Conservation (phyloP, 1,140 invertebrate genomes). For the Coelopa frigida region DNA sequence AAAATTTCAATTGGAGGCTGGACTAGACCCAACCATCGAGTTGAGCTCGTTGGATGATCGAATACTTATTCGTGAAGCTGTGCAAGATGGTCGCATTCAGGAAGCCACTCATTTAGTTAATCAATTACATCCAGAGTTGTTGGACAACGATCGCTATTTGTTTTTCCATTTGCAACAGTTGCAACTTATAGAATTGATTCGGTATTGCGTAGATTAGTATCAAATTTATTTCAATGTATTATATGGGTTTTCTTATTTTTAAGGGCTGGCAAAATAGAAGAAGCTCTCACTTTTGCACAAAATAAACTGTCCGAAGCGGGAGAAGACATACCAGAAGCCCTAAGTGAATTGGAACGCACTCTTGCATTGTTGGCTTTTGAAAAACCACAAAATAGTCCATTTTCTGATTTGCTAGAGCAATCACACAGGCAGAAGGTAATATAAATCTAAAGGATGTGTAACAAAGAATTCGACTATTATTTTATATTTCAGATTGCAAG, state of each 20-base stretch:
- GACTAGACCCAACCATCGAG: constrained; percentile 77
- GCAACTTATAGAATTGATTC: constrained; percentile 89
- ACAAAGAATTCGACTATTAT: background rate
- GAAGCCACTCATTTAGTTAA: constrained; percentile 92
- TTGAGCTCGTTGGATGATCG: constrained; percentile 85
- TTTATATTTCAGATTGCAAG: constrained; percentile 71
- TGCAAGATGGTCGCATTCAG: constrained; percentile 87
- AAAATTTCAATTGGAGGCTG: constrained; percentile 92
- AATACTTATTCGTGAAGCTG: constrained; percentile 89
- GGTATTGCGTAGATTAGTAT: constrained; percentile 40
- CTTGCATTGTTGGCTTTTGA: constrained; percentile 94
- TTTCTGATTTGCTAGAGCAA: constrained; percentile 87
- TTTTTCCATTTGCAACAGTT: constrained; percentile 96
- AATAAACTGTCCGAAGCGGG: constrained; percentile 87
- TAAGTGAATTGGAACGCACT: constrained; percentile 75
- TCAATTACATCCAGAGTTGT: constrained; percentile 85
- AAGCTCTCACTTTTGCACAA: constrained; percentile 92
- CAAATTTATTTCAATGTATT: background rate
- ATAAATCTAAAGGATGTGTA: background rate
- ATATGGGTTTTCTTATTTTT: background rate
- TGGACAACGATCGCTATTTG: constrained; percentile 91
- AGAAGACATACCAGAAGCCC: constrained; percentile 73
- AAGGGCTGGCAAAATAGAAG: constrained; percentile 79
- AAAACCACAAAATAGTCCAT: constrained; percentile 89
- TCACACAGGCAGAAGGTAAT: constrained; percentile 88